phyloP scores from a whole-genome alignment of 2,797 vertebrate species.

The Salarias fasciatus region DNA sequence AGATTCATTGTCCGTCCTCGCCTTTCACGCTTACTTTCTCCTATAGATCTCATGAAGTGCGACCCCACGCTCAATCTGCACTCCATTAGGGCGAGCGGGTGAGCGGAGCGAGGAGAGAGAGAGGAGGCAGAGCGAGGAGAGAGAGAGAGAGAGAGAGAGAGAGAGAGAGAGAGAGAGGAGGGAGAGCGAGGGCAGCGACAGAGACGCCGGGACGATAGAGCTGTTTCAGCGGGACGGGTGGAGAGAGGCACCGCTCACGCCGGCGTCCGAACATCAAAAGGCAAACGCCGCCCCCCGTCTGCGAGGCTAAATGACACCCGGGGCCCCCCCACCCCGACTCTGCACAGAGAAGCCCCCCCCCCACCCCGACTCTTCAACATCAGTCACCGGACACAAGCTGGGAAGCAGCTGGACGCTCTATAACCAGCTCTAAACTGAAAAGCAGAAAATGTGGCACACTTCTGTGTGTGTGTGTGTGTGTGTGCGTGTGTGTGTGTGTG shows the following conservation, averaged over 20 bases:
- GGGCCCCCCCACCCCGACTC: too few relatives aligned
- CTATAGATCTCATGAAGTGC: slow-evolving; percentile 50
- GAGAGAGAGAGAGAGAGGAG: too few relatives aligned
- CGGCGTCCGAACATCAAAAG: slow-evolving; percentile 48
- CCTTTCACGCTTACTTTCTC: slow-evolving; percentile 45
- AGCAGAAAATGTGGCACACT: too few relatives aligned
- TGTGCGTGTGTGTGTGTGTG: too few relatives aligned
- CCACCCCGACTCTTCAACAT: too few relatives aligned
- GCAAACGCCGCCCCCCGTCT: slow-evolving; percentile 26
- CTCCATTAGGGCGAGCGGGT: slow-evolving; percentile 69
- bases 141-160: too few relatives aligned
- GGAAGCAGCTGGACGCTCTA: slow-evolving; percentile 34
- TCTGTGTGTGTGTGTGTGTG: too few relatives aligned
- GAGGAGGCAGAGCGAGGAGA: slow-evolving; percentile 39
- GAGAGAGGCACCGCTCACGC: too few relatives aligned
- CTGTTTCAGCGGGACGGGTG: slow-evolving; percentile 12
- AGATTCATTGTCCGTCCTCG: slow-evolving; percentile 57
- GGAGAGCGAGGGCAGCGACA: slow-evolving; percentile 46
- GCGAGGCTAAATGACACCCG: slow-evolving; percentile 35
- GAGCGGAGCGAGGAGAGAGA: slow-evolving; percentile 45
- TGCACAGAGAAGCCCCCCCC: too few relatives aligned
- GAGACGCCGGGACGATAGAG: too few relatives aligned
- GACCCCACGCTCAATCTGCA: slow-evolving; percentile 62
- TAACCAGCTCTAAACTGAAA: too few relatives aligned
- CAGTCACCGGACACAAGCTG: slow-evolving; percentile 40